Evolutionary conservation across 2,888 invertebrate species (phyloP).

Genomic region (Xylota segnis): DNA sequence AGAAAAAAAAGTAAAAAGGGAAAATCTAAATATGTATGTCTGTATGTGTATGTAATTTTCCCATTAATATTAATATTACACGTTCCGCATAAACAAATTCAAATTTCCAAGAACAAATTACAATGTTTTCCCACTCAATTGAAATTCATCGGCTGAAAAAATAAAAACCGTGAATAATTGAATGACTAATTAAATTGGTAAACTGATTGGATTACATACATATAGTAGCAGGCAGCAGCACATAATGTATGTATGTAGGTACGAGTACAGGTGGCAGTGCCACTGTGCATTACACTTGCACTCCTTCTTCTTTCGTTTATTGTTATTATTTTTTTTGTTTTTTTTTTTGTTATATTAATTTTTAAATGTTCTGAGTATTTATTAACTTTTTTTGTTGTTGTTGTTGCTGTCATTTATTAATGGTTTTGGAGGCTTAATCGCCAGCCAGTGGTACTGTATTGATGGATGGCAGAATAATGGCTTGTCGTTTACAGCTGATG

Average conservation of each 20-base stretch:
- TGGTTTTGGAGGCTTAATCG: background rate
- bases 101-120: slow-evolving; percentile 7
- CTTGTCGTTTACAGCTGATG: background rate
- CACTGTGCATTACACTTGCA: background rate
- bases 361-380: background rate
- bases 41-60: slow-evolving; percentile 15
- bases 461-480: background rate
- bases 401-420: background rate
- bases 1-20: background rate
- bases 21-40: background rate
- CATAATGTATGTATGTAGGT: too few species aligned
- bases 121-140: slow-evolving; percentile 9
- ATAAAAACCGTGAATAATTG: slow-evolving; percentile 22
- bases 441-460: background rate
- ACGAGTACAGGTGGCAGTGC: background rate
- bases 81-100: slow-evolving; percentile 21
- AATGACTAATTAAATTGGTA: slow-evolving; percentile 24
- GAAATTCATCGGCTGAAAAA: slow-evolving; percentile 6
- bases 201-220: slow-evolving; percentile 17
- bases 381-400: background rate
- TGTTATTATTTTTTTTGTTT: background rate
- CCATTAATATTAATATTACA: slow-evolving; percentile 20
- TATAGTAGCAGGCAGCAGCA: too few species aligned
- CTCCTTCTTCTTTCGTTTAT: too few species aligned
- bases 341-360: background rate